Percentiles rank a stretch among this genome's conserved stretches.
phyloP scores from a whole-genome alignment of 2,113 vertebrate genomes.

The Paramormyrops kingsleyae region DNA sequence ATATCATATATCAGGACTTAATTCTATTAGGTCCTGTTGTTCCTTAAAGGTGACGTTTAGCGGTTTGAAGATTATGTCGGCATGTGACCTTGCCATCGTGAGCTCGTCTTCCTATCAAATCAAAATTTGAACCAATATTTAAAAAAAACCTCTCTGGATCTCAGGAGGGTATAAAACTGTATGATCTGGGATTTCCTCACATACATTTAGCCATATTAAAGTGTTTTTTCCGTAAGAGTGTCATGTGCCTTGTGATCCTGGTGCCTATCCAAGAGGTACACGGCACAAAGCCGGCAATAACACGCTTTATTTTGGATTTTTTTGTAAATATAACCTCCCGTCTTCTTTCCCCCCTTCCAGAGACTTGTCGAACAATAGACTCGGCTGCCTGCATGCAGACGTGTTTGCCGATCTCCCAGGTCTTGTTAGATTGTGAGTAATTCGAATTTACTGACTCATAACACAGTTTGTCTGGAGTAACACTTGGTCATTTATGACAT shows the following conservation, averaged over 20 bases:
- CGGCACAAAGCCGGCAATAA: not conserved
- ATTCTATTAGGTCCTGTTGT: not conserved
- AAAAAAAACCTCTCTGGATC: not conserved
- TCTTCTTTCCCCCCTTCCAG: constrained; percentile 38
- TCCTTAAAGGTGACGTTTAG: not conserved
- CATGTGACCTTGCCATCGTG: not conserved
- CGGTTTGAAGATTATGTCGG: not conserved
- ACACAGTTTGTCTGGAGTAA: constrained; percentile 17
- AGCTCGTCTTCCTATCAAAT: not conserved
- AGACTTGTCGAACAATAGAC: constrained; percentile 90
- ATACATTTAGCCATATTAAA: not conserved
- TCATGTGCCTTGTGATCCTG: not conserved
- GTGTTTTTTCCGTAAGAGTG: not conserved
- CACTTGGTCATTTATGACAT: constrained; percentile 8
- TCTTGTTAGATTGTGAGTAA: constrained; percentile 85
- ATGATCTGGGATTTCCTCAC: not conserved
- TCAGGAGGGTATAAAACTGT: not conserved
- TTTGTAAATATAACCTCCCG: not conserved
- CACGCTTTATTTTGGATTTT: not conserved
- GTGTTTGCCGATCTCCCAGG: constrained; percentile 84
- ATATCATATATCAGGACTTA: too few relatives aligned
- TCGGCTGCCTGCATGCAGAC: constrained; percentile 85
- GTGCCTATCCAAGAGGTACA: not conserved
- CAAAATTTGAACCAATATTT: not conserved
- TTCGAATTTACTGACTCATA: not conserved